Conservation (phyloP, 2,113 vertebrate species). For the Pseudopodoces humilis region DNA sequence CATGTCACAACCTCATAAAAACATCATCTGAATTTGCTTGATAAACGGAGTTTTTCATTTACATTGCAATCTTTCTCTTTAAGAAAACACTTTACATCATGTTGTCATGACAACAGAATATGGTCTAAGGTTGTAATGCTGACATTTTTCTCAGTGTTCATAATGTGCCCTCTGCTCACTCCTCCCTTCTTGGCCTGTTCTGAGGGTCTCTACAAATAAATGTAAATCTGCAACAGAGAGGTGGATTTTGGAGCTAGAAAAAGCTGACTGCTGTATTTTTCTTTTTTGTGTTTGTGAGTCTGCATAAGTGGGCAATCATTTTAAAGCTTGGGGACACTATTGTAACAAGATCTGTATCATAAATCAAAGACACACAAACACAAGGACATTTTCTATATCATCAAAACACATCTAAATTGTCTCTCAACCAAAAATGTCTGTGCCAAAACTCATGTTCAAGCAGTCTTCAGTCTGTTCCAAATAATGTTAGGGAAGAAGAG, state of each 20-base stretch:
- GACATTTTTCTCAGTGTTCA: conserved; percentile 62
- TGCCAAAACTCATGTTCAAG: background rate
- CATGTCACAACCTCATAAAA: conserved; percentile 4
- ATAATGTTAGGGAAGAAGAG: background rate
- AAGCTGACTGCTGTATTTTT: background rate
- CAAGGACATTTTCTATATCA: background rate
- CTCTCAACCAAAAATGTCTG: conserved; percentile 31
- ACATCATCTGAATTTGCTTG: conserved; percentile 45
- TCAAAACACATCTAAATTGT: conserved; percentile 3
- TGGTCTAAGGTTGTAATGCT: conserved; percentile 62
- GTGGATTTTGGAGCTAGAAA: conserved; percentile 19
- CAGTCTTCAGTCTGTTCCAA: background rate
- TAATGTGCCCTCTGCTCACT: conserved; percentile 38
- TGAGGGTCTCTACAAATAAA: conserved; percentile 48
- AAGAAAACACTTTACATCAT: conserved; percentile 68
- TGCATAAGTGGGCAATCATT: conserved; percentile 21
- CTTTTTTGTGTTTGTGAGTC: conserved; percentile 28
- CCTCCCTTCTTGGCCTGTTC: conserved; percentile 37
- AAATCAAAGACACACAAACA: background rate
- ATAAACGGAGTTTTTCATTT: conserved; percentile 50
- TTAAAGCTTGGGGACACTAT: conserved; percentile 26
- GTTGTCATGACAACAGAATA: conserved; percentile 77
- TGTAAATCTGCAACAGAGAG: conserved; percentile 53
- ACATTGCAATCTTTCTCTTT: conserved; percentile 62
- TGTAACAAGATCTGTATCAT: background rate